Evolutionary conservation across 2,888 invertebrate species (phyloP).

Genomic region (Glaucopsyche alexis): DNA sequence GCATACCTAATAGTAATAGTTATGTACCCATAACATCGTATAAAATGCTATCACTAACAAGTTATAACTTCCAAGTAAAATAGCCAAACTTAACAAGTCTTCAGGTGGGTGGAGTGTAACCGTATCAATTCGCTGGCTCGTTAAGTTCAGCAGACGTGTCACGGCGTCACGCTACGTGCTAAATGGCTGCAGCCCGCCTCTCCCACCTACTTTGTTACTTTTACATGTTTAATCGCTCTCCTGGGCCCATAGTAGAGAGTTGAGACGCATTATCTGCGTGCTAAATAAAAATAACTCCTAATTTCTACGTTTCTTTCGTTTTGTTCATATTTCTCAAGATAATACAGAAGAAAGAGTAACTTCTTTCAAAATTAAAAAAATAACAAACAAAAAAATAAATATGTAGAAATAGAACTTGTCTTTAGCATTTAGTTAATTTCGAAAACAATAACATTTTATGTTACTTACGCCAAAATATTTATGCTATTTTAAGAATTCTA

Average conservation of each 20-base stretch:
- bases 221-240: slow-evolving; percentile 77
- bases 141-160: slow-evolving; percentile 67
- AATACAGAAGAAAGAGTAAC: no score
- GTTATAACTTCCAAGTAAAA: background rate
- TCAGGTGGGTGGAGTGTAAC: background rate
- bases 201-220: slow-evolving; percentile 72
- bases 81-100: slow-evolving; percentile 11
- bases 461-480: background rate
- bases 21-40: no score
- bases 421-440: no score
- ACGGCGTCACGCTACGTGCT: slow-evolving; percentile 68
- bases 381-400: no score
- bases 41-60: no score
- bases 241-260: slow-evolving; percentile 47
- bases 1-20: no score
- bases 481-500: background rate
- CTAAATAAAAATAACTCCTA: background rate
- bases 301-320: background rate
- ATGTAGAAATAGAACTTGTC: no score
- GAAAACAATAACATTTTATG: no score
- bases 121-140: slow-evolving; percentile 36
- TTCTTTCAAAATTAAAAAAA: no score
- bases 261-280: slow-evolving; percentile 23
- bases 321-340: no score
- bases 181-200: slow-evolving; percentile 64